These are phyloP conservation scores for Fabriciana adippe DNA, from an alignment of 2,888 invertebrate species.

Conservation along the genomic window DNA sequence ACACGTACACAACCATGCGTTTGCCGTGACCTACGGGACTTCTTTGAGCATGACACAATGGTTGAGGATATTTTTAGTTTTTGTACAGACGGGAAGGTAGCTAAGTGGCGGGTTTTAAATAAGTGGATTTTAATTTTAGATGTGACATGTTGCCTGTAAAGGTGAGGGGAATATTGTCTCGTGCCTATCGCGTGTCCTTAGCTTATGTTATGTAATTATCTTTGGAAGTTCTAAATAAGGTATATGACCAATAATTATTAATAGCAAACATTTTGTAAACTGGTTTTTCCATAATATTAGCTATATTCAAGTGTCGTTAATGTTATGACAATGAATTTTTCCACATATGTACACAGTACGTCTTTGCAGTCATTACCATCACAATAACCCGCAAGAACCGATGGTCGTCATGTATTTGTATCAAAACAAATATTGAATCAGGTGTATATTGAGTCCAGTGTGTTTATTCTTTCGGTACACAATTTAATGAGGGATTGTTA, in stretches of 20 bases:
- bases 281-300: constrained; percentile 28
- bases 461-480: constrained; percentile 67
- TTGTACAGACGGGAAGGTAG: constrained; percentile 77
- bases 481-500: constrained; percentile 78
- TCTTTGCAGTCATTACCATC: constrained; percentile 70
- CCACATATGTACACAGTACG: constrained; percentile 48
- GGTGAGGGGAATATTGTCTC: constrained; percentile 76
- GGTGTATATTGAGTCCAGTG: constrained; percentile 75
- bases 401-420: constrained; percentile 76
- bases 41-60: constrained; percentile 80
- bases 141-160: constrained; percentile 67
- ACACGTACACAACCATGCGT: constrained; percentile 73
- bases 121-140: constrained; percentile 81
- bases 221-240: constrained; percentile 45
- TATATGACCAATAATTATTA: not conserved
- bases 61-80: constrained; percentile 78
- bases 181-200: constrained; percentile 74
- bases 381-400: constrained; percentile 67
- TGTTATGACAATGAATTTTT: constrained; percentile 34
- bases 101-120: constrained; percentile 80
- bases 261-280: not conserved
- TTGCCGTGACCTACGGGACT: constrained; percentile 80
- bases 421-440: constrained; percentile 79
- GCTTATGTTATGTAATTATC: constrained; percentile 51
- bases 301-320: constrained; percentile 25